Evolutionary conservation across 2,888 invertebrate species (phyloP).

Genomic region (Phalera bucephala): DNA sequence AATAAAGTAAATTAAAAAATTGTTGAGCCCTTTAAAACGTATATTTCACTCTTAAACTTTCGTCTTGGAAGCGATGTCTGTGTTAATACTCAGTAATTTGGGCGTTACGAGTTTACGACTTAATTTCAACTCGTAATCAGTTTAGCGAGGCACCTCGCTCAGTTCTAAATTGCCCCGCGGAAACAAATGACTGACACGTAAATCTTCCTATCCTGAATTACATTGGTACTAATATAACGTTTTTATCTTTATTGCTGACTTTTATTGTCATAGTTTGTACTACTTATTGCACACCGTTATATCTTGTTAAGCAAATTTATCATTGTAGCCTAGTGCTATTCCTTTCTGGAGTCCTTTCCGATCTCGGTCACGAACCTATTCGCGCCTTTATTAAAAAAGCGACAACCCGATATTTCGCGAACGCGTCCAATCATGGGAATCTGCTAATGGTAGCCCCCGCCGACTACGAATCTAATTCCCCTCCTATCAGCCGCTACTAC

Average conservation of each 20-base stretch:
- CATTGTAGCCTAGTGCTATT: too few relatives aligned
- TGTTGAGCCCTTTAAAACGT: constrained; percentile 22
- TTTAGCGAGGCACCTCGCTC: constrained; percentile 60
- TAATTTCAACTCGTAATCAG: constrained; percentile 80
- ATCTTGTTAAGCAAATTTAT: too few relatives aligned
- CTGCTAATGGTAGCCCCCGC: too few relatives aligned
- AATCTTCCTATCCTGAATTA: constrained; percentile 59
- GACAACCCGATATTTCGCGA: too few relatives aligned
- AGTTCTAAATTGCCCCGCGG: constrained; percentile 62
- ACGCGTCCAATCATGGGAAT: too few relatives aligned
- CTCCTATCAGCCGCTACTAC: too few relatives aligned
- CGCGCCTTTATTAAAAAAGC: too few relatives aligned
- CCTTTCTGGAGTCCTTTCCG: too few relatives aligned
- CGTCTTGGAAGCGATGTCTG: constrained; percentile 50
- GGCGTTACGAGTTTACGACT: constrained; percentile 75
- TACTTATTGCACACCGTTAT: too few relatives aligned
- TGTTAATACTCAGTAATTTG: constrained; percentile 71
- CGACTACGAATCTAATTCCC: too few relatives aligned
- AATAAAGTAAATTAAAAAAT: constrained; percentile 12
- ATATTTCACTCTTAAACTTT: constrained; percentile 36
- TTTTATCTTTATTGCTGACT: constrained; percentile 47
- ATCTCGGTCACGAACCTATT: too few relatives aligned
- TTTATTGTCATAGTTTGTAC: constrained; percentile 42
- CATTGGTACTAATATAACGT: constrained; percentile 43
- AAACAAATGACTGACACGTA: constrained; percentile 68